These are phyloP conservation scores for Columba guinea DNA, from an alignment of 2,797 vertebrate species.

Conservation along the genomic window DNA sequence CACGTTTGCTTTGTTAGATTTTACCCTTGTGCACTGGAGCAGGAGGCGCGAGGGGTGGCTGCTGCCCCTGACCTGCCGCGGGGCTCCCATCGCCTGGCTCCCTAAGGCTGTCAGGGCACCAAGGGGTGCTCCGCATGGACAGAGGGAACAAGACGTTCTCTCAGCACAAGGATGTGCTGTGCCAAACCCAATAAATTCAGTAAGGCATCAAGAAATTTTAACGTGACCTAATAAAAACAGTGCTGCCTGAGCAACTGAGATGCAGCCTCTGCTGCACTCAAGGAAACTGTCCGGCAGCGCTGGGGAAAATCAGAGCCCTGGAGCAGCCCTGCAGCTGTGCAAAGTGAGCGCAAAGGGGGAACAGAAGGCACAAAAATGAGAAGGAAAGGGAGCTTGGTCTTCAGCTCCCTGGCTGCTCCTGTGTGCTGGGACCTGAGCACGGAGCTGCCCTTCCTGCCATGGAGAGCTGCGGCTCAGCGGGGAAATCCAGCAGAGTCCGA, in stretches of 20 bases:
- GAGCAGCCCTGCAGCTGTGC: background rate
- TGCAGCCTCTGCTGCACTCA: background rate
- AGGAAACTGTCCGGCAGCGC: background rate
- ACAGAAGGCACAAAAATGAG: background rate
- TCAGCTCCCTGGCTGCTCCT: background rate
- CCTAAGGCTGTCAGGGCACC: background rate
- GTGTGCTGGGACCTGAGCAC: rapidly evolving
- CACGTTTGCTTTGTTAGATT: rapidly evolving
- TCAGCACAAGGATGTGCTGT: background rate
- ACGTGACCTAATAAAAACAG: background rate
- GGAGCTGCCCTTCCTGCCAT: background rate
- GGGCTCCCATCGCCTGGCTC: background rate
- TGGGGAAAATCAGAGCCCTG: background rate
- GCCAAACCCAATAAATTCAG: background rate
- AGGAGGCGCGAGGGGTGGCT: background rate
- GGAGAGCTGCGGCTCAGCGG: rapidly evolving
- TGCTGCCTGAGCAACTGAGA: background rate
- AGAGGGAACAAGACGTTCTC: background rate
- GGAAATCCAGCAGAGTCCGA: background rate
- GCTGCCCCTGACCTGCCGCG: background rate
- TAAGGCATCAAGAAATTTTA: background rate
- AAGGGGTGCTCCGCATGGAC: rapidly evolving
- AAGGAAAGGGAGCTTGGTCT: background rate
- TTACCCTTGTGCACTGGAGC: background rate
- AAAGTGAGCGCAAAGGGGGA: background rate